Base-by-base conservation (phyloP, 1,140 invertebrate species). In the Drosophila navojoa region DNA sequence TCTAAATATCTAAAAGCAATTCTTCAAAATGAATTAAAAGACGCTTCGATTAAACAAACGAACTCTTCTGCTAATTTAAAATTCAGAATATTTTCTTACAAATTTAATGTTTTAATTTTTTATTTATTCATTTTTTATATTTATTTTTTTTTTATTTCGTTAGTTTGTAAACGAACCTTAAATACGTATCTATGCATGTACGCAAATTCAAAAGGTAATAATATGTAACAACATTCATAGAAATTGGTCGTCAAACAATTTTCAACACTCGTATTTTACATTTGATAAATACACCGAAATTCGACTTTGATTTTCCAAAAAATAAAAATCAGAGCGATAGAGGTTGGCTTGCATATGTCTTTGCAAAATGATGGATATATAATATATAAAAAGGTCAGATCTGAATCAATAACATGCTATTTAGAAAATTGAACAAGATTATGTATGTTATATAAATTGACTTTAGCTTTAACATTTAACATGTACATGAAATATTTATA, bases 341-440 rank as follows among this genome's bases (percentile, higher is more conserved):
- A n/a, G n/a, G n/a, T n/a, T n/a, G 62, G 59, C 52, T 79, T 73
- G 63, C 11, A 44, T 22, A n/a, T 22, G 19, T 22, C 19, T 22
- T 22, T 22, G 19, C 19, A 22, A 22, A 22, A 2, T 22, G 19
- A 22, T 22, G 19, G 3, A 22, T 35, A 38, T 54, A 57, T 59
- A 27, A 63, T 71, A 75, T 82, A 81, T 82, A 82, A 85, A 85
- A 86, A 69, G 52, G 76, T 78, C 78, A 85, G 86, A 81, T 81
- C 63, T 54, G 62, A 81, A 77, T 81, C 75, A 70, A 87, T 77
- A 85, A 87, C 75, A 81, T 54, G 57, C 66, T 60, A 70, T 61
- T 68, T 68, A 35, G 57, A 72, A 72, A 62, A 61, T 73, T 69
- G 64, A 68, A 69, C 71, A 42, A 42, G 9, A 49, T 19, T 22